Base-by-base conservation (phyloP, 2,797 vertebrate species). In the Melanogrammus aeglefinus region DNA sequence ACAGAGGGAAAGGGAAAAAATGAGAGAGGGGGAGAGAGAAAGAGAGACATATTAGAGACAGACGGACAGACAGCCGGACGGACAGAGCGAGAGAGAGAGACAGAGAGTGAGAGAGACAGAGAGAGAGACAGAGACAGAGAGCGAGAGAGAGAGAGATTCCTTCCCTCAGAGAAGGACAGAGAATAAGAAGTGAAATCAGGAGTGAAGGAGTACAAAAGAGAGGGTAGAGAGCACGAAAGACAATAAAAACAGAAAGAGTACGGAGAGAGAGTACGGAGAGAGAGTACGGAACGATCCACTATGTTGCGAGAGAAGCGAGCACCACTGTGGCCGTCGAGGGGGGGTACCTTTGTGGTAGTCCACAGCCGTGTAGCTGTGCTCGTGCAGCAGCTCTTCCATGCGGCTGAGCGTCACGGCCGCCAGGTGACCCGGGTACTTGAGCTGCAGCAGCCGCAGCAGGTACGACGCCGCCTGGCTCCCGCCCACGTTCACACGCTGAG, bases 331-430 rank as follows among this genome's bases (percentile, higher is more conserved):
- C n/a, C 57, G n/a, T 9, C 57, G n/a, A 9, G 57, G 24, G 21
- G 10, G 57, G n/a, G n/a, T 41, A 89, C 97, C 98, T 88, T 96
- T 94, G 12, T 88, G 92, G 16, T 99, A 99, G 90, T 99, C 96
- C 44, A 93, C 91, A 0, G 97, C 96, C 0, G 95, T 77, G 85
- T 99, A 99, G 89, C 97, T 97, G 87, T 99, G 97, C 38, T 96
- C 94, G 0, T 99, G 97, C 78, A 99, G 92, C 77, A 99, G 96
- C 83, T 99, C 97, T 89, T 99, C 98, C 95, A 97, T 96, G n/a
- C 97, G 96, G 86, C 96, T 98, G 27, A 97, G 95, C 0, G 97
- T 98, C 85, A 99, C 94, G 75, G 96, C 96, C 0, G 96, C 93
- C 0, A 97, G 93, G 74, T 99, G 96, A 7, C 96, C 97, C 0